phyloP scores from a whole-genome alignment of 2,113 vertebrate genomes.

The Ramphastos sulfuratus region DNA sequence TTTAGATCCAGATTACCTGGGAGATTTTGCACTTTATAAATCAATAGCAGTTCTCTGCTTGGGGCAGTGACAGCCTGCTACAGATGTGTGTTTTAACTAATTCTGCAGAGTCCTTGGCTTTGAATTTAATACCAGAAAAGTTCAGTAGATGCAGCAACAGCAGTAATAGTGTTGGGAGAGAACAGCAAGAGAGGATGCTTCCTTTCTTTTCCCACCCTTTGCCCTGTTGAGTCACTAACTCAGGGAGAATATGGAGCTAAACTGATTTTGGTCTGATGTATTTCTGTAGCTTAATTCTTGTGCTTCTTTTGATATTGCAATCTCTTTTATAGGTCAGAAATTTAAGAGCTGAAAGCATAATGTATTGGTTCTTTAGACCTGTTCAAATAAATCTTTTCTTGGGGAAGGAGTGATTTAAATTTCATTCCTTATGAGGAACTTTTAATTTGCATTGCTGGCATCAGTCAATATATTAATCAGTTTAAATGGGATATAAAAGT shows the following conservation, averaged over 20 bases:
- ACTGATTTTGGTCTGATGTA: not conserved
- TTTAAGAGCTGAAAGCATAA: not conserved
- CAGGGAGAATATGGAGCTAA: not conserved
- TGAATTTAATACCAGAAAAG: not conserved
- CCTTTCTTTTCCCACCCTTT: not conserved
- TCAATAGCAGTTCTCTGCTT: not conserved
- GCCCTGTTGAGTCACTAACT: not conserved
- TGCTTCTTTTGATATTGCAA: not conserved
- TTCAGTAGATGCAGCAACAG: not conserved
- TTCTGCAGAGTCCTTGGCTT: not conserved
- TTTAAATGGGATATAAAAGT: not conserved
- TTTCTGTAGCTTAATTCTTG: not conserved
- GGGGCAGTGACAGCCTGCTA: not conserved
- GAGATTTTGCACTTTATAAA: not conserved
- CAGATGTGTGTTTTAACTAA: not conserved
- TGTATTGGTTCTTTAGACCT: not conserved
- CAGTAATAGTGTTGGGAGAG: not conserved
- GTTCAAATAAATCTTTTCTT: not conserved
- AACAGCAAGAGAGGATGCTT: not conserved
- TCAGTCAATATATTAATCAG: not conserved
- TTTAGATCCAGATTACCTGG: not conserved
- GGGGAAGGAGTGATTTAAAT: not conserved
- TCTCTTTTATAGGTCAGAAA: not conserved
- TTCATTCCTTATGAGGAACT: not conserved
- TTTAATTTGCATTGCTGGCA: not conserved